These are phyloP conservation scores for Isaurus tuberculatus DNA, from an alignment of 92 coral and sea anemone species.

Conservation along the genomic window DNA sequence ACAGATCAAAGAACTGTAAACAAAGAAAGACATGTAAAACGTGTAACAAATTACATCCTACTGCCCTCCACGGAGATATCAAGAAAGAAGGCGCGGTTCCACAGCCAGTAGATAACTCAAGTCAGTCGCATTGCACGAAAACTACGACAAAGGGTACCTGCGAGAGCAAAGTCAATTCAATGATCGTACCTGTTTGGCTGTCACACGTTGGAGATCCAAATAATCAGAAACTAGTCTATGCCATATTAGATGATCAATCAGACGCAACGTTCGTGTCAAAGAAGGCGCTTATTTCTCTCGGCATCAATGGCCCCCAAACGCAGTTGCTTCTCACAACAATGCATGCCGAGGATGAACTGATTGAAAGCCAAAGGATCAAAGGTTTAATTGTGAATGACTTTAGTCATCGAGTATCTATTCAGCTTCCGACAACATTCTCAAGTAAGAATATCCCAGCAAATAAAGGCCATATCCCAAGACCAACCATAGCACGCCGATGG, in stretches of 20 bases:
- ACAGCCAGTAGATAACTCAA: background rate
- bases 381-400: constrained; percentile 56
- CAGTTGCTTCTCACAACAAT: constrained; percentile 55
- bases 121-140: constrained; percentile 18
- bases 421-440: constrained; percentile 58
- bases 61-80: constrained; percentile 66
- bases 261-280: constrained; percentile 60
- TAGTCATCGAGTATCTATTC: constrained; percentile 29
- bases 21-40: constrained; percentile 54
- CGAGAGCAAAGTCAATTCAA: constrained; percentile 41
- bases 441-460: constrained; percentile 63
- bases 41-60: constrained; percentile 62
- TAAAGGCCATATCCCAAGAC: constrained; percentile 56
- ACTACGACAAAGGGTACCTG: constrained; percentile 23
- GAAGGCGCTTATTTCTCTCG: constrained; percentile 30
- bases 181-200: constrained; percentile 73
- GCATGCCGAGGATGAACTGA: constrained; percentile 56
- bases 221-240: constrained; percentile 56
- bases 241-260: constrained; percentile 67
- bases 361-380: constrained; percentile 50
- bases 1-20: constrained; percentile 58
- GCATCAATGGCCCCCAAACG: constrained; percentile 54
- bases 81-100: constrained; percentile 13
- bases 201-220: constrained; percentile 29
- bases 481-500: constrained; percentile 53